Conservation (phyloP, 2,888 invertebrate genomes). For the Phlogophora meticulosa region DNA sequence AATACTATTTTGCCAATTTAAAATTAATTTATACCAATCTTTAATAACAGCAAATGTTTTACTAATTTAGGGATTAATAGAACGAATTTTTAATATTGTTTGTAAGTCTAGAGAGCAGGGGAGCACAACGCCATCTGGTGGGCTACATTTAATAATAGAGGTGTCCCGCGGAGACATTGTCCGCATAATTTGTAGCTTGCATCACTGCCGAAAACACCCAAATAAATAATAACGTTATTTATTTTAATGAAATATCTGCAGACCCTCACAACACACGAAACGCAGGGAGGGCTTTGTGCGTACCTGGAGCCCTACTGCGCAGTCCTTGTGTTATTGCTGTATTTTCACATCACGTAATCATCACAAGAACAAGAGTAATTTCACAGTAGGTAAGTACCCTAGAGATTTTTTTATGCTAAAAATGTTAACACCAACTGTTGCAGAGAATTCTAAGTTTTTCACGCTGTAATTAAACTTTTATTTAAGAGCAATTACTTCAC, state of each 20-base stretch:
- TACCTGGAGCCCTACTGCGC: conserved; percentile 72
- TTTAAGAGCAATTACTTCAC: conserved; percentile 1
- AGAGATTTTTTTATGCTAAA: neutral
- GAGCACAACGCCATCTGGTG: conserved; percentile 85
- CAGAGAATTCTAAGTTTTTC: neutral
- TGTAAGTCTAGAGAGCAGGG: conserved; percentile 64
- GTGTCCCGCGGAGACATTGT: conserved; percentile 88
- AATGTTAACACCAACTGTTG: conserved; percentile 2
- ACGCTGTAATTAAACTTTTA: conserved; percentile 17
- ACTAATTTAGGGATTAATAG: conserved; percentile 66
- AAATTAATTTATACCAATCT: conserved; percentile 32
- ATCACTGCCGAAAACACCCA: conserved; percentile 85
- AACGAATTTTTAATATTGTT: conserved; percentile 77
- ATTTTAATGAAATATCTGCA: conserved; percentile 84
- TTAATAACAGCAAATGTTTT: conserved; percentile 53
- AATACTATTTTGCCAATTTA: neutral
- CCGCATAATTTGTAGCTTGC: conserved; percentile 89
- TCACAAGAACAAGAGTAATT: conserved; percentile 37
- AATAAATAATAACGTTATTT: conserved; percentile 89
- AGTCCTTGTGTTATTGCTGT: conserved; percentile 66
- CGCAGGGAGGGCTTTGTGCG: conserved; percentile 62
- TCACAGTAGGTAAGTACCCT: neutral
- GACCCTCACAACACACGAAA: conserved; percentile 66
- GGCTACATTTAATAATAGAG: conserved; percentile 82
- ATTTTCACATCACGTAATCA: conserved; percentile 59